phyloP scores from a whole-genome alignment of 2,113 vertebrate genomes.

The Mixornis gularis region DNA sequence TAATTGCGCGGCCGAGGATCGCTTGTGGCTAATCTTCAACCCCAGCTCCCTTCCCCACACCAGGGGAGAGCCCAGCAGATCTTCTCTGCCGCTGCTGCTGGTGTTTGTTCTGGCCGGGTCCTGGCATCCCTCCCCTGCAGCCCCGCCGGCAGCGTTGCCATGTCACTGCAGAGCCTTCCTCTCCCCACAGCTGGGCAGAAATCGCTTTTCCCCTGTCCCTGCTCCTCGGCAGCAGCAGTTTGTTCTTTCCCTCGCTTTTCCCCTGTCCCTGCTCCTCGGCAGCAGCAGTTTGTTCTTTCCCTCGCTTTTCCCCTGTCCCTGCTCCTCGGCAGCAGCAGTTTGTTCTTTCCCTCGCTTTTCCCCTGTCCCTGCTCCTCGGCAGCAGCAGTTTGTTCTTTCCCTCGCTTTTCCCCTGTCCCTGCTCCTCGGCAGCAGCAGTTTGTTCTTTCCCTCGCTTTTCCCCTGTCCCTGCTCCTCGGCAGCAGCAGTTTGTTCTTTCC shows the following conservation, averaged over 20 bases:
- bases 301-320: no score
- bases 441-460: no score
- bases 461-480: not conserved
- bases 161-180: not conserved
- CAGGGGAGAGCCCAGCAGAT: not conserved
- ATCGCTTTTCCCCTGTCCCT: not conserved
- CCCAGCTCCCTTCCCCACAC: not conserved
- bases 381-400: slow-evolving; percentile 2
- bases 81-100: not conserved
- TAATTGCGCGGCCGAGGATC: not conserved
- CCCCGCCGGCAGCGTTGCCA: not conserved
- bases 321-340: slow-evolving; percentile 13
- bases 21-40: not conserved
- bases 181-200: not conserved
- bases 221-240: slow-evolving; percentile 13
- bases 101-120: not conserved
- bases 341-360: no score
- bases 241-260: not conserved
- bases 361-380: not conserved
- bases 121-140: not conserved
- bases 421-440: slow-evolving; percentile 13
- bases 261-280: not conserved
- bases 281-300: slow-evolving; percentile 2
- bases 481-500: slow-evolving; percentile 2
- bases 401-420: no score